phyloP scores from a whole-genome alignment of 2,888 invertebrate species.

The Nymphalis urticae region DNA sequence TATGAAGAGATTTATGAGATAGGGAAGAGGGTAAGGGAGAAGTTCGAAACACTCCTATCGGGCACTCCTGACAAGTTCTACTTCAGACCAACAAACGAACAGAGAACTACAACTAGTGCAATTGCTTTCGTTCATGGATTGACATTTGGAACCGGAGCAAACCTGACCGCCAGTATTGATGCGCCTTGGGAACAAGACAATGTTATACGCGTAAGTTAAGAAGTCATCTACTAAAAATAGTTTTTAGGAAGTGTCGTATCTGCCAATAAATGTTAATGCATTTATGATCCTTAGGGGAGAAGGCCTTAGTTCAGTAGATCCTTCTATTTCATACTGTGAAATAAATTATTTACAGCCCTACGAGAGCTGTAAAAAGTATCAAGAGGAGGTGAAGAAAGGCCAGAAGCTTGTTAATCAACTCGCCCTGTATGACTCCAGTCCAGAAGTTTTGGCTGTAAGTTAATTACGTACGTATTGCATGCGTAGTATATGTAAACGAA shows the following conservation, averaged over 20 bases:
- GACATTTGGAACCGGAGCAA: constrained; percentile 51
- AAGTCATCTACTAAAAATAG: background rate
- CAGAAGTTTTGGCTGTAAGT: constrained; percentile 55
- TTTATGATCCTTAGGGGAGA: too few species aligned
- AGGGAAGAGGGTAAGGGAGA: constrained; percentile 63
- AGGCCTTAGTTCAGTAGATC: too few species aligned
- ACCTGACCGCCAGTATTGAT: constrained; percentile 48
- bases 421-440: constrained; percentile 49
- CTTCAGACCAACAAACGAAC: constrained; percentile 83
- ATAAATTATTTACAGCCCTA: constrained; percentile 57
- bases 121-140: constrained; percentile 83
- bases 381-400: constrained; percentile 59
- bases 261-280: too few species aligned
- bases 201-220: constrained; percentile 59
- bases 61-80: constrained; percentile 71
- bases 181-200: constrained; percentile 53
- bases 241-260: background rate
- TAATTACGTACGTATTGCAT: background rate
- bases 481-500: too few species aligned
- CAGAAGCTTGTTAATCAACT: constrained; percentile 49
- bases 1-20: constrained; percentile 85
- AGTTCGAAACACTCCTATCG: constrained; percentile 66
- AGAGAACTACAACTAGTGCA: constrained; percentile 83
- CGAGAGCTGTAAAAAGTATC: constrained; percentile 77
- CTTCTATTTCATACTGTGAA: background rate